Conservation (phyloP, 2,888 invertebrate genomes). For the Melinaea marsaeus region DNA sequence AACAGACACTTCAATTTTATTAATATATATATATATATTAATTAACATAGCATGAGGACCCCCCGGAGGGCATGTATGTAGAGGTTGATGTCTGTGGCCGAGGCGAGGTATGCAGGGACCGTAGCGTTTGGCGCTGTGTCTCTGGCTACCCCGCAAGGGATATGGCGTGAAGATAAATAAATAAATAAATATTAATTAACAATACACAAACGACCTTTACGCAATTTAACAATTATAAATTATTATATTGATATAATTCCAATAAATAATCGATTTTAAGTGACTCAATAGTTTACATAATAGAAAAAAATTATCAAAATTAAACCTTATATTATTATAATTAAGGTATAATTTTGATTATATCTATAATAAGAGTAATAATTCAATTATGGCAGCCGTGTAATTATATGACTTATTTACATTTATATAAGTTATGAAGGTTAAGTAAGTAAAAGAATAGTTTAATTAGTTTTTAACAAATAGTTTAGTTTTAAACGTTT, state of each 20-base stretch:
- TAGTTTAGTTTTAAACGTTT: too few relatives aligned
- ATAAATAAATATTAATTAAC: too few relatives aligned
- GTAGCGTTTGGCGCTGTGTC: too few relatives aligned
- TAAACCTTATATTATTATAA: neutral
- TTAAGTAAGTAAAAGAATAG: neutral
- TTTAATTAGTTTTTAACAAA: too few relatives aligned
- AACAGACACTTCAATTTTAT: too few relatives aligned
- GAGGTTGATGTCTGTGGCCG: too few relatives aligned
- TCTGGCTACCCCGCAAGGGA: too few relatives aligned
- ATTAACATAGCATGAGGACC: too few relatives aligned
- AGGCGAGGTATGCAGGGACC: too few relatives aligned
- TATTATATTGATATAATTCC: neutral
- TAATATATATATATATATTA: too few relatives aligned
- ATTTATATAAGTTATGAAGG: neutral
- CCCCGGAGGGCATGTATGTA: too few relatives aligned
- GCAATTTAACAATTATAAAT: neutral
- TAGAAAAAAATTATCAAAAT: neutral
- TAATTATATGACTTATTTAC: conserved; percentile 1
- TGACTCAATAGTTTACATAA: neutral
- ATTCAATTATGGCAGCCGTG: conserved; percentile 3
- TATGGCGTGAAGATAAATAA: too few relatives aligned
- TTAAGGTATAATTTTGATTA: neutral
- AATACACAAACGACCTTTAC: neutral
- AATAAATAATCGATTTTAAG: conserved; percentile 2
- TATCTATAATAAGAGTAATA: conserved; percentile 1